Evolutionary conservation across 2,888 invertebrate species (phyloP), one percentile per base, ranked within the genome.

Genomic region (Hirtodrosophila confusa): DNA sequence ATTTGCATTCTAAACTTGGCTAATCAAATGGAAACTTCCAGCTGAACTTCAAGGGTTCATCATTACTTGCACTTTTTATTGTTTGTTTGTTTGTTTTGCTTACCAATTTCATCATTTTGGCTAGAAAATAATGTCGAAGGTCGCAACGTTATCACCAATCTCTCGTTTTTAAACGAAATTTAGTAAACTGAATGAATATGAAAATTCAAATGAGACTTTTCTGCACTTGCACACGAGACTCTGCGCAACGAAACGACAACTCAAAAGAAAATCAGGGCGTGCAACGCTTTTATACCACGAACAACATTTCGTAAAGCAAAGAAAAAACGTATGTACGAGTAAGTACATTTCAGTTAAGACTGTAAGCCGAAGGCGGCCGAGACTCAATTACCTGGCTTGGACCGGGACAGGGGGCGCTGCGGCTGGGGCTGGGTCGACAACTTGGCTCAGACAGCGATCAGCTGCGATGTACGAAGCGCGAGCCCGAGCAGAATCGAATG

Each of bases 191-290:
- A 45, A 23, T 44, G 31, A 17, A n/a, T 37, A 57, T 23, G 54
- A 37, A 31, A 53, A 56, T 37, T 58, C 27, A 37, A 61, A 33
- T 47, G 44, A 54, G 33, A 72, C 44, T 53, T 66, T 68, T 68
- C 68, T 86, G 89, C 90, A 91, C 90, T 90, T 90, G 88, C 90
- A 90, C 90, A 87, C 90, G 89, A 90, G 89, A 90, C 91, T 91
- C 90, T 91, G 90, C 90, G 89, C 89, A 91, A 89, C 90, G 88
- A 89, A 90, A 89, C 88, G 90, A 90, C 90, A 89, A 91, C 90
- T 91, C 90, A 89, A 91, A 90, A 90, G 90, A 91, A 90, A 90
- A 89, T 84, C 89, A 85, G 89, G 87, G 86, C 86, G 90, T 88
- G 86, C 88, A 88, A 89, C 84, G 91, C 91, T 90, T 80, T 90